These are phyloP conservation scores for Hypanus sabinus DNA, from an alignment of 2,113 vertebrate species.

Conservation along the genomic window DNA sequence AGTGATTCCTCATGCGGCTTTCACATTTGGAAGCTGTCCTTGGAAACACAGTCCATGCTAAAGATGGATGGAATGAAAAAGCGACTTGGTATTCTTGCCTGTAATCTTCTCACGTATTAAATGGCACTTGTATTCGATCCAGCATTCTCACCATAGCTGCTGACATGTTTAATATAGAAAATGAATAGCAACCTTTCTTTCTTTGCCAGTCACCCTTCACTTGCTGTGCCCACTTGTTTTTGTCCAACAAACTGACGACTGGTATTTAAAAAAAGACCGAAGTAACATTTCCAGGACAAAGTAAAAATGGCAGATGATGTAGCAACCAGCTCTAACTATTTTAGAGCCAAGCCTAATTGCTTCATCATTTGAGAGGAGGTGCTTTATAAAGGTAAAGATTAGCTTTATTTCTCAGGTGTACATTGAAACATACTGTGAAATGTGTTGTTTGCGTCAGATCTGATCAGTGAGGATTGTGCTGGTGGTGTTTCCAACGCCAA, in stretches of 20 bases:
- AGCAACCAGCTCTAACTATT: not conserved
- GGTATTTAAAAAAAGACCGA: not conserved
- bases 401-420: too few relatives aligned
- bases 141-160: not conserved
- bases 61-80: not conserved
- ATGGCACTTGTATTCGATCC: not conserved
- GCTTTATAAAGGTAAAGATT: too few relatives aligned
- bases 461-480: too few relatives aligned
- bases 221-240: not conserved
- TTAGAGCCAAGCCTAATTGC: not conserved
- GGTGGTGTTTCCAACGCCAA: too few relatives aligned
- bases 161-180: not conserved
- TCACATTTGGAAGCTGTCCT: not conserved
- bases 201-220: not conserved
- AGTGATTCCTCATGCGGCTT: not conserved
- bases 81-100: not conserved
- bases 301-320: not conserved
- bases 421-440: too few relatives aligned
- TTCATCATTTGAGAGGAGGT: not conserved
- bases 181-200: not conserved
- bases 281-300: not conserved
- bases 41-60: not conserved
- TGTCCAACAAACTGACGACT: not conserved
- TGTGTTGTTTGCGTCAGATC: too few relatives aligned
- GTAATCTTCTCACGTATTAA: not conserved